Evolutionary conservation across 2,113 vertebrate genomes (phyloP), one percentile per base, ranked within the genome.

Genomic region (Indri indri): DNA sequence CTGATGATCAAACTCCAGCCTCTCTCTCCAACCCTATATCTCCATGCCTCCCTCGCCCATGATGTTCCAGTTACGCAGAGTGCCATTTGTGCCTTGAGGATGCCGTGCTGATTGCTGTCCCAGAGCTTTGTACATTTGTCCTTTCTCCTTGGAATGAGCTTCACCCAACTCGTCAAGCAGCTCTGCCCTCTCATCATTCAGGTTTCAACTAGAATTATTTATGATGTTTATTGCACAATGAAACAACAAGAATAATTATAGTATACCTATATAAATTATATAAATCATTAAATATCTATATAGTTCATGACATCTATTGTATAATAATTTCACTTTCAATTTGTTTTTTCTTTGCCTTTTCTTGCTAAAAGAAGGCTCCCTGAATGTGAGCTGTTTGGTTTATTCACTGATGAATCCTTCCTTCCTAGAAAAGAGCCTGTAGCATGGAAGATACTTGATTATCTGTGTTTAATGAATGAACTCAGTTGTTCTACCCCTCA

Each of bases 201-300:
- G 9, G 6, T 63, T 68, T 66, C 23, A 61, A 4, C 37, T 70
- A 65, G 0, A 74, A 37, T 76, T 88, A 70, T 32, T 65, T 66
- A 54, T 80, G 16, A 85, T 34, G 4, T 4, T 65, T 81, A 76
- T 25, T 71, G 5, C 10, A 42, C 32, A 92, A 17, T 23, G 68
- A 52, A 66, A 40, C 47, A 82, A 40, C 27, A 88, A 40, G 4
- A 42, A 11, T 45, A 68, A 73, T 66, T 59, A 66, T 27, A 76
- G 5, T 37, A 12, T 57, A 79, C 16, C 4, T 66, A 16, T 40
- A 34, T 37, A 17, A 94, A 22, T 77, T 57, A 18, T 30, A 37
- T 59, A n/a, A 66, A n/a, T 40, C 13, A 93, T 89, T 42, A 74
- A 82, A 50, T 34, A 59, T 84, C 71, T 89, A 66, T 57, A 50